Conservation (phyloP, 2,113 vertebrate genomes). For the Pungitius pungitius region DNA sequence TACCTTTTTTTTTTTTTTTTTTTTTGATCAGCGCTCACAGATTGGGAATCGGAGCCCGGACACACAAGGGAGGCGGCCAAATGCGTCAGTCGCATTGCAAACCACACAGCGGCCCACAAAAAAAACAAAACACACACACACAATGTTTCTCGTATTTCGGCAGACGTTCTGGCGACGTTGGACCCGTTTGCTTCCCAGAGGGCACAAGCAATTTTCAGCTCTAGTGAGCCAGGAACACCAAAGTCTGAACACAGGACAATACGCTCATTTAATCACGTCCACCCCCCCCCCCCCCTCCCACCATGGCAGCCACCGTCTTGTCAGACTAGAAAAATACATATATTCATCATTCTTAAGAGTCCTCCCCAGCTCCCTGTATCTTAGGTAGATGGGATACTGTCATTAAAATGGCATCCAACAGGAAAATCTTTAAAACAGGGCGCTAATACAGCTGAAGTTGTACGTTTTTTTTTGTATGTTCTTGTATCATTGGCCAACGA, state of each 20-base stretch:
- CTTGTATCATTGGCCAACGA: background rate
- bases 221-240: constrained; percentile 75
- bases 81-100: constrained; percentile 30
- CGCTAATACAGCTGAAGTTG: background rate
- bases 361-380: constrained; percentile 45
- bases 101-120: constrained; percentile 17
- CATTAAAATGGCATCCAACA: background rate
- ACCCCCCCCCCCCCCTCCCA: constrained; percentile 40
- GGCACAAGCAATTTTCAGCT: constrained; percentile 82
- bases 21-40: constrained; percentile 55
- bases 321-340: constrained; percentile 32
- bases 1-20: constrained; percentile 12
- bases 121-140: too few species aligned
- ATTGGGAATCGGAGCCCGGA: constrained; percentile 47
- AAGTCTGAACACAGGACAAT: constrained; percentile 75
- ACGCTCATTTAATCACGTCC: constrained; percentile 72
- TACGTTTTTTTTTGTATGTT: background rate
- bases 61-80: constrained; percentile 31
- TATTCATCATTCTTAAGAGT: constrained; percentile 31
- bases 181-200: constrained; percentile 62
- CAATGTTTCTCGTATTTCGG: constrained; percentile 9
- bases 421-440: background rate
- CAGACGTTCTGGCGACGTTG: constrained; percentile 46
- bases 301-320: constrained; percentile 42
- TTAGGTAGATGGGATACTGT: background rate